phyloP scores from a whole-genome alignment of 2,797 vertebrate species.

The Synanceia verrucosa region DNA sequence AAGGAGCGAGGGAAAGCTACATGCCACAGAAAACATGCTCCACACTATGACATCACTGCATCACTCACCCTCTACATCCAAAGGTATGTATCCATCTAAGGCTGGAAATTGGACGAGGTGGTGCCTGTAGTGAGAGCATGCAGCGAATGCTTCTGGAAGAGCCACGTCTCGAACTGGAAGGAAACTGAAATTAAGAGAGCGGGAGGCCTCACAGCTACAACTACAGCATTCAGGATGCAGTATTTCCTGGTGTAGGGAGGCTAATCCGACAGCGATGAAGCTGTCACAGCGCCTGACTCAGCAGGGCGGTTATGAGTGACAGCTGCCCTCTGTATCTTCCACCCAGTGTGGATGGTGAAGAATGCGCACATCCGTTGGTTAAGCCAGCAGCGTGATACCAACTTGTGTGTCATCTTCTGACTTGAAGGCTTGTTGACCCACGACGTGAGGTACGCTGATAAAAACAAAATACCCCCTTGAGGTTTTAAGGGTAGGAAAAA shows the following conservation, averaged over 20 bases:
- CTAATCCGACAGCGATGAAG: slow-evolving; percentile 46
- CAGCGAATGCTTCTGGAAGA: slow-evolving; percentile 37
- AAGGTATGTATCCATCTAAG: slow-evolving; percentile 82
- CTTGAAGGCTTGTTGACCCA: slow-evolving; percentile 24
- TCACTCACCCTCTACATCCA: slow-evolving; percentile 67
- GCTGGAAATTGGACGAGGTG: slow-evolving; percentile 64
- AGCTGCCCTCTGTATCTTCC: slow-evolving; percentile 55
- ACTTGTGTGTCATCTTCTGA: slow-evolving; percentile 12
- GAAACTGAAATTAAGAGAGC: slow-evolving; percentile 27
- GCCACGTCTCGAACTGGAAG: slow-evolving; percentile 6
- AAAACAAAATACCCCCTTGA: slow-evolving; percentile 10
- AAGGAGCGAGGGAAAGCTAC: slow-evolving; percentile 74
- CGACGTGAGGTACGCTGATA: not conserved
- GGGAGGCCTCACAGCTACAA: slow-evolving; percentile 18
- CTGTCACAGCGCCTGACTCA: slow-evolving; percentile 77
- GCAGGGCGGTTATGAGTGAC: slow-evolving; percentile 68
- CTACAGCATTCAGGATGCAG: slow-evolving; percentile 31
- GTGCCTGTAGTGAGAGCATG: slow-evolving; percentile 29
- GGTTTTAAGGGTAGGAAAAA: slow-evolving; percentile 11
- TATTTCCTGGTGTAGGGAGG: slow-evolving; percentile 47
- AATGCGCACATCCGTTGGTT: slow-evolving; percentile 63
- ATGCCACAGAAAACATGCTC: slow-evolving; percentile 67
- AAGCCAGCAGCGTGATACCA: not conserved
- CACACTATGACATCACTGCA: slow-evolving; percentile 70
- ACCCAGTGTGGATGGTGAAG: slow-evolving; percentile 35